Percentiles rank a stretch among this genome's conserved stretches.
Evolutionary conservation across 2,888 invertebrate genomes (phyloP).

Genomic region (Melipona beecheii): DNA sequence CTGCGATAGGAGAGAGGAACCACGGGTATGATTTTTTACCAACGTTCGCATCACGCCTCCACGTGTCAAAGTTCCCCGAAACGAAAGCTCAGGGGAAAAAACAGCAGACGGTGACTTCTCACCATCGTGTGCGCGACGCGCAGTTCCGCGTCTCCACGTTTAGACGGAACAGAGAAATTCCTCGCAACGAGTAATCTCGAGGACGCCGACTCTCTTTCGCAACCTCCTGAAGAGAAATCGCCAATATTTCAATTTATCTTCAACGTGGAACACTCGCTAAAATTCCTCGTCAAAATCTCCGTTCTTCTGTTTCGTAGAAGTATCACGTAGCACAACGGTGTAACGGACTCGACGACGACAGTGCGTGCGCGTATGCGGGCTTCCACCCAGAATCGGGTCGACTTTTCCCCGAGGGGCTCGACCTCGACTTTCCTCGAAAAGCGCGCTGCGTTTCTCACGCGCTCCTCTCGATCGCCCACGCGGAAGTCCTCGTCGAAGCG

Average conservation of each 20-base stretch:
- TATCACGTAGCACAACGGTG: neutral
- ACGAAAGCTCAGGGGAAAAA: neutral
- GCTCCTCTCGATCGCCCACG: constrained; percentile 57
- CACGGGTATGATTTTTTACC: constrained; percentile 23
- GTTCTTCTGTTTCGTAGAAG: neutral
- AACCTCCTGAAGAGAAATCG: neutral
- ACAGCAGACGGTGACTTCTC: constrained; percentile 29
- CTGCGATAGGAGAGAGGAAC: constrained; percentile 29
- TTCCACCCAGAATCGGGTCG: constrained; percentile 19
- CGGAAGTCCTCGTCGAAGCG: constrained; percentile 63
- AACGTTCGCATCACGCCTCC: constrained; percentile 19
- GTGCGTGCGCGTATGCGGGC: neutral
- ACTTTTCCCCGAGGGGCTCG: constrained; percentile 26
- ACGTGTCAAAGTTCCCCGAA: neutral
- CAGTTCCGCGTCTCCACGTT: neutral
- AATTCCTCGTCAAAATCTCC: too few species aligned
- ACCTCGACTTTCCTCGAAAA: constrained; percentile 50
- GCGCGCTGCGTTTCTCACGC: constrained; percentile 47
- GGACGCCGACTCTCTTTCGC: neutral
- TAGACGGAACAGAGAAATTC: neutral
- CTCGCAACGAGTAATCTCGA: neutral
- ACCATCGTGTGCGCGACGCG: neutral
- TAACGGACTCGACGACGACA: neutral
- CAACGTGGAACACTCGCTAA: neutral
- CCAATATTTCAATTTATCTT: neutral